These are phyloP conservation scores for Etia nguti DNA, from an alignment of 2,113 vertebrate species.

Conservation along the genomic window DNA sequence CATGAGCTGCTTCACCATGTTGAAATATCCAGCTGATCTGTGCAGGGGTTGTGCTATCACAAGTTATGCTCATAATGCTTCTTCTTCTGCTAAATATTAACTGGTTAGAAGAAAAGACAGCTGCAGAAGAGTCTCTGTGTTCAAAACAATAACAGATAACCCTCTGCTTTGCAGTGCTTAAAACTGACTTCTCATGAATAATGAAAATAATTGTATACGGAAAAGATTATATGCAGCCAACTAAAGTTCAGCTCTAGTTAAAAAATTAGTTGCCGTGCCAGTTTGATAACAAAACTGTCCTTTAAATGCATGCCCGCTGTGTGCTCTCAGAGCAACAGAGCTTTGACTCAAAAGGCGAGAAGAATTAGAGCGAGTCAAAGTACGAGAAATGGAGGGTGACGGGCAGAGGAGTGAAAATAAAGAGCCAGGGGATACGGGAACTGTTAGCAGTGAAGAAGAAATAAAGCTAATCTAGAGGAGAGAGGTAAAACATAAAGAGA, in stretches of 20 bases:
- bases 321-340: neutral
- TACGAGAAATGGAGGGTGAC: neutral
- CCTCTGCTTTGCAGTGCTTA: neutral
- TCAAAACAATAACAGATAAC: neutral
- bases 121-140: neutral
- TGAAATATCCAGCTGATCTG: neutral
- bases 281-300: neutral
- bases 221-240: neutral
- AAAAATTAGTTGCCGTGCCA: neutral
- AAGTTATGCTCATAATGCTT: neutral
- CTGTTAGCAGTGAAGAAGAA: neutral
- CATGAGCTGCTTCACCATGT: neutral
- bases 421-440: neutral
- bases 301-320: neutral
- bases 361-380: conserved; percentile 18
- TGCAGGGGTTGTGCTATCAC: neutral
- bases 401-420: neutral
- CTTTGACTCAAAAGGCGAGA: neutral
- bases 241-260: neutral
- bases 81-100: neutral
- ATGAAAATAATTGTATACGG: neutral
- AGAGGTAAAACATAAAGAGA: neutral
- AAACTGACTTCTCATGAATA: neutral
- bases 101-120: neutral
- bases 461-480: neutral